Percentiles rank a stretch among this genome's conserved stretches.
Evolutionary conservation across 2,888 invertebrate genomes (phyloP).

Genomic region (Lasioglossum leucozonium): DNA sequence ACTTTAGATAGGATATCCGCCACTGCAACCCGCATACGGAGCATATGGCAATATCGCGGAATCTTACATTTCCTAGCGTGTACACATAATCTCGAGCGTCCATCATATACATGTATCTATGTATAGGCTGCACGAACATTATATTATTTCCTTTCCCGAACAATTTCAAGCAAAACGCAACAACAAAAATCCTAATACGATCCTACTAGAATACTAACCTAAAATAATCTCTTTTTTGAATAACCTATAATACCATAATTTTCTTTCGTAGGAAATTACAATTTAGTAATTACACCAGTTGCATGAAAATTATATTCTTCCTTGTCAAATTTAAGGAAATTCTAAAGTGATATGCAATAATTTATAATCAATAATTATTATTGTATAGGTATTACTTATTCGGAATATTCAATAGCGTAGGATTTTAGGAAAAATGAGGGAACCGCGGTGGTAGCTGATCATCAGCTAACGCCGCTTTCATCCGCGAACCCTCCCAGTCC

Average conservation of each 20-base stretch:
- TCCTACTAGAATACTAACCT: background rate
- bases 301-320: background rate
- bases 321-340: background rate
- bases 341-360: background rate
- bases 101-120: constrained; percentile 19
- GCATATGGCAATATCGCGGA: constrained; percentile 26
- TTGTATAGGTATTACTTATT: too few relatives aligned
- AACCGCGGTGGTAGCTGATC: too few relatives aligned
- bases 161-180: background rate
- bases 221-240: background rate
- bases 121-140: constrained; percentile 28
- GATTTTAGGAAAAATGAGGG: too few relatives aligned
- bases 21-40: constrained; percentile 20
- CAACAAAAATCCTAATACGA: background rate
- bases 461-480: too few relatives aligned
- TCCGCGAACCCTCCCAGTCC: too few relatives aligned
- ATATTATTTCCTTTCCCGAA: background rate
- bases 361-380: background rate
- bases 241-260: background rate
- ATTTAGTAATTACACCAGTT: background rate
- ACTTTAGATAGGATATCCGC: constrained; percentile 38
- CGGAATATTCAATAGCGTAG: too few relatives aligned
- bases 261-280: background rate
- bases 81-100: constrained; percentile 34
- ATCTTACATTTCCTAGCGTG: constrained; percentile 39